Evolutionary conservation across 2,888 invertebrate species (phyloP).

Genomic region (Onchidella celtica): DNA sequence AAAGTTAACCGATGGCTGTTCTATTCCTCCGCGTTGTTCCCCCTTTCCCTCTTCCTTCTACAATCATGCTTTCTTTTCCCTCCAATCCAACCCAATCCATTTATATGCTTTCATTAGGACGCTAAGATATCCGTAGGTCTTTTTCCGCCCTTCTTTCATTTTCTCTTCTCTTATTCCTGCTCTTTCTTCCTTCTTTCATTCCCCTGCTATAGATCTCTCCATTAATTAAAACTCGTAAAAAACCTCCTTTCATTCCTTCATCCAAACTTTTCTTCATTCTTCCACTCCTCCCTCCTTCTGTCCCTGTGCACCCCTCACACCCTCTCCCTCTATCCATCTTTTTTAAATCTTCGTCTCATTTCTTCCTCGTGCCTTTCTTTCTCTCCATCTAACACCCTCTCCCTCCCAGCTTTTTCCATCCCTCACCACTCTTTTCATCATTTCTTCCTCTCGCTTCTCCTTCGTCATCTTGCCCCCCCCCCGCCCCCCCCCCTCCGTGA

Average conservation of each 20-base stretch:
- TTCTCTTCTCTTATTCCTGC: neutral
- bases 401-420: neutral
- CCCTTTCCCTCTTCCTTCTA: neutral
- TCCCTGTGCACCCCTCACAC: no score
- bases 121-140: no score
- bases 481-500: no score
- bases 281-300: neutral
- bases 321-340: neutral
- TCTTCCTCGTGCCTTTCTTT: neutral
- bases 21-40: neutral
- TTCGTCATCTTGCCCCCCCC: neutral
- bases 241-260: neutral
- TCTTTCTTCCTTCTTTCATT: neutral
- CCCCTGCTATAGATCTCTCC: neutral
- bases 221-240: neutral
- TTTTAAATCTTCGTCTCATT: neutral
- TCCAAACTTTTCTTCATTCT: neutral
- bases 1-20: no score
- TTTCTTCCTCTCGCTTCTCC: neutral
- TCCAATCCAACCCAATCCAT: no score
- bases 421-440: neutral
- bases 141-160: slow-evolving; percentile 12
- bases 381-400: neutral
- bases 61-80: neutral
- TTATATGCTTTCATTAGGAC: no score